These are phyloP conservation scores for Craniophora ligustri DNA, from an alignment of 2,888 invertebrate species.

Conservation along the genomic window DNA sequence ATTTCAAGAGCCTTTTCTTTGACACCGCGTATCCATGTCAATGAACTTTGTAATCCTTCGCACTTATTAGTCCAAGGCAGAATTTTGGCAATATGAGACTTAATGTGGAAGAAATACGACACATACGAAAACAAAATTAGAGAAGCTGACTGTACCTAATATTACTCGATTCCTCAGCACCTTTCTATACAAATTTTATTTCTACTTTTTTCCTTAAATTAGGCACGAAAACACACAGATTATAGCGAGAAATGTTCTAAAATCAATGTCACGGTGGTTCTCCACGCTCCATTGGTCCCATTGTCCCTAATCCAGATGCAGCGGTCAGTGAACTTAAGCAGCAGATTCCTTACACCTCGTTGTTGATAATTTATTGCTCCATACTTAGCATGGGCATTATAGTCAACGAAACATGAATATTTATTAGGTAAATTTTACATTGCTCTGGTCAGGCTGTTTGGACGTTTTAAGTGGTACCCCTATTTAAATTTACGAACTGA, in stretches of 20 bases:
- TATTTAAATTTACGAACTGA: too few species aligned
- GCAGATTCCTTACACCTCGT: constrained; percentile 71
- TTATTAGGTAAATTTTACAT: constrained; percentile 40
- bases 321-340: constrained; percentile 70
- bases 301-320: constrained; percentile 76
- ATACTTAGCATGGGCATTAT: constrained; percentile 48
- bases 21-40: constrained; percentile 36
- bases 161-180: neutral
- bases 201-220: constrained; percentile 4
- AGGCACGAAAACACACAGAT: constrained; percentile 31
- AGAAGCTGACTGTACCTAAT: neutral
- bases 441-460: constrained; percentile 10
- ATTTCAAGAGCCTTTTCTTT: constrained; percentile 39
- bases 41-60: constrained; percentile 49
- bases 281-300: constrained; percentile 58
- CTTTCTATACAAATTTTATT: neutral
- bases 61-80: constrained; percentile 11
- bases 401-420: constrained; percentile 50
- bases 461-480: constrained; percentile 19
- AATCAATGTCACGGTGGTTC: constrained; percentile 64
- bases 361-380: constrained; percentile 69
- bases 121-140: neutral
- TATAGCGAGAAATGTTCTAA: constrained; percentile 51
- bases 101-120: neutral
- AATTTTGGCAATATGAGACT: constrained; percentile 13